Evolutionary conservation across 2,113 vertebrate genomes (phyloP), one percentile per base, ranked within the genome.

Genomic region (Balaeniceps rex): DNA sequence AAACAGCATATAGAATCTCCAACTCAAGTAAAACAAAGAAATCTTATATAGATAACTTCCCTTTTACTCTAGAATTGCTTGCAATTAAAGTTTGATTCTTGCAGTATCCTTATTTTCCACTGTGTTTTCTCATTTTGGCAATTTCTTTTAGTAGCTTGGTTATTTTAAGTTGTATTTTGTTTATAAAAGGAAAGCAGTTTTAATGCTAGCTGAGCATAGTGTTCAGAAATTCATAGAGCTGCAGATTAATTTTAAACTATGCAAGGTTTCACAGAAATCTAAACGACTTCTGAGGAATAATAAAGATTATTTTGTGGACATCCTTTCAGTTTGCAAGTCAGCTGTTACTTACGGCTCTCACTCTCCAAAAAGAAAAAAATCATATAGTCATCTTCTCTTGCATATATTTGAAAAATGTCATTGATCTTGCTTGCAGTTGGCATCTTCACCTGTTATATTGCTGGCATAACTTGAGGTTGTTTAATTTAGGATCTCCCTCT

Each of bases 401-500:
- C 28, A n/a, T 77, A 4, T 69, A 58, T 85, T 65, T 91, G 65
- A 93, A 91, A 51, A 96, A 93, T 85, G 91, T n/a, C 42, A 40
- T 36, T 87, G 65, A 52, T 94, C 69, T 93, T 89, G 36, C 40
- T 74, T 52, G 77, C 81, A 84, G 66, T 79, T 94, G 92, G 69
- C 68, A 72, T 75, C 64, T n/a, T 91, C 90, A 68, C 81, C 94
- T 94, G 74, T 76, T 88, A 24, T 57, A 13, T 21, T 46, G 51
- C 58, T 68, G 79, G 47, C 11, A 15, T 8, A 42, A 60, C 22
- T 28, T 36, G 64, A 71, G 47, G 13, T 85, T 85, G 78, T 57
- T 87, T 88, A 87, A 91, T 85, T 89, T 76, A 61, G 82, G 84
- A 44, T 95, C 92, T 94, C 96, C 96, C 94, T 94, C 96, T 96